A percentile compares a stretch with the other conserved stretches of the same genome.
phyloP scores from a whole-genome alignment of 2,797 vertebrate genomes.

The Tenualosa ilisha region DNA sequence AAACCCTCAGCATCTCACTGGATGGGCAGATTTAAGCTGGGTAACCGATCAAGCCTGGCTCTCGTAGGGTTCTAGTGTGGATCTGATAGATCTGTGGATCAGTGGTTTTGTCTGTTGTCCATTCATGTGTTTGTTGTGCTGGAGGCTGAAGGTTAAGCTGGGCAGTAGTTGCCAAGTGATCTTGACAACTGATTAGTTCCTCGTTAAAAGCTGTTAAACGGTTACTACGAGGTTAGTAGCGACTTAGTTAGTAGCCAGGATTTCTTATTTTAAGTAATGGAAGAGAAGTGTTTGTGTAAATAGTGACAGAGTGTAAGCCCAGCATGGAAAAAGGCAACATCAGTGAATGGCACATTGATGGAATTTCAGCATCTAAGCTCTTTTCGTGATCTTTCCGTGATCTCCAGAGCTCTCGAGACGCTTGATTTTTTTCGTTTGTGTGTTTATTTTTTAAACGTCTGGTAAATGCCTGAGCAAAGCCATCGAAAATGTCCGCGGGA shows the following conservation, averaged over 20 bases:
- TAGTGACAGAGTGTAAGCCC: background rate
- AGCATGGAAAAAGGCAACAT: background rate
- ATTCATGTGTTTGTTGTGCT: background rate
- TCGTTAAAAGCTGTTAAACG: too few relatives aligned
- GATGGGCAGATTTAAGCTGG: too few relatives aligned
- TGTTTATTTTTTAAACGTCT: background rate
- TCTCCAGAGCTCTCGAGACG: background rate
- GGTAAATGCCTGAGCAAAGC: background rate
- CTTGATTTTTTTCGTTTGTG: too few relatives aligned
- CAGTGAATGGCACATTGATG: background rate
- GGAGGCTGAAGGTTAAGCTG: background rate
- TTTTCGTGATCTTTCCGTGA: background rate
- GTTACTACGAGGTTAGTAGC: background rate
- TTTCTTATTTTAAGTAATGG: background rate
- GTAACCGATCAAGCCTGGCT: background rate
- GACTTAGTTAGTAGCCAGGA: background rate
- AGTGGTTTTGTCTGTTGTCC: too few relatives aligned
- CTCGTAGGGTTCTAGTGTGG: background rate
- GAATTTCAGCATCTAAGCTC: background rate
- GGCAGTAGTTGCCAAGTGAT: background rate
- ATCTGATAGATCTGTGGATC: too few relatives aligned
- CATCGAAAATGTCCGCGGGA: background rate
- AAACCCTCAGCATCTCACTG: too few relatives aligned
- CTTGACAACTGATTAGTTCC: background rate
- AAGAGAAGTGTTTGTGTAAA: background rate